phyloP scores from a whole-genome alignment of 2,888 invertebrate species.

The Polyploca ridens region DNA sequence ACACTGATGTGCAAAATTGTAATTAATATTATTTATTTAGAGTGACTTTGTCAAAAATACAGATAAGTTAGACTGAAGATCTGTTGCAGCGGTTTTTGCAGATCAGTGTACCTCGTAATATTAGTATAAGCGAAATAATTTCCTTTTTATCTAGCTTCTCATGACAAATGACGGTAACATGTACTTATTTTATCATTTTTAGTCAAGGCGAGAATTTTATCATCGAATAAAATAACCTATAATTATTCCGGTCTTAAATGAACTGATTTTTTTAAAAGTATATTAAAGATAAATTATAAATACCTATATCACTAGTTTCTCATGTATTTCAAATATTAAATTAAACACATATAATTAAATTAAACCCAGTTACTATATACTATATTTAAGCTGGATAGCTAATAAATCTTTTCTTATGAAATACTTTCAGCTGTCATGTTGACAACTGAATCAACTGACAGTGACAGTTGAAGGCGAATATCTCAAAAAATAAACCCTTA shows the following conservation, averaged over 20 bases:
- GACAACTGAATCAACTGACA: neutral
- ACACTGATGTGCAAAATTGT: conserved; percentile 2
- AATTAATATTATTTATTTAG: neutral
- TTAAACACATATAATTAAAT: neutral
- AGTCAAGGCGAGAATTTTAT: neutral
- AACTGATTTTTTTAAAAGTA: neutral
- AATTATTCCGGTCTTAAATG: neutral
- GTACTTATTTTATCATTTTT: conserved; percentile 31
- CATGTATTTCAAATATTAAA: too few species aligned
- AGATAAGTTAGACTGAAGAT: neutral
- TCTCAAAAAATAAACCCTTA: neutral
- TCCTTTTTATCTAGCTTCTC: conserved; percentile 18
- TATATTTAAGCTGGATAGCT: neutral
- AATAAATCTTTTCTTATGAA: neutral
- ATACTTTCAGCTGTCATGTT: neutral
- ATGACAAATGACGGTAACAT: conserved; percentile 35
- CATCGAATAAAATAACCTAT: neutral
- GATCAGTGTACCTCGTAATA: neutral
- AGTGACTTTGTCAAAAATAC: too few species aligned
- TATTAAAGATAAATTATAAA: neutral
- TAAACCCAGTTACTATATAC: neutral
- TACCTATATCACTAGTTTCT: neutral
- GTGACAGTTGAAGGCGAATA: neutral
- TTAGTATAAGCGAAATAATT: neutral
- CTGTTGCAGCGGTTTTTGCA: neutral